These are phyloP conservation scores for Globodera ellingtonae DNA, from an alignment of 1,140 invertebrate species.

Conservation along the genomic window DNA sequence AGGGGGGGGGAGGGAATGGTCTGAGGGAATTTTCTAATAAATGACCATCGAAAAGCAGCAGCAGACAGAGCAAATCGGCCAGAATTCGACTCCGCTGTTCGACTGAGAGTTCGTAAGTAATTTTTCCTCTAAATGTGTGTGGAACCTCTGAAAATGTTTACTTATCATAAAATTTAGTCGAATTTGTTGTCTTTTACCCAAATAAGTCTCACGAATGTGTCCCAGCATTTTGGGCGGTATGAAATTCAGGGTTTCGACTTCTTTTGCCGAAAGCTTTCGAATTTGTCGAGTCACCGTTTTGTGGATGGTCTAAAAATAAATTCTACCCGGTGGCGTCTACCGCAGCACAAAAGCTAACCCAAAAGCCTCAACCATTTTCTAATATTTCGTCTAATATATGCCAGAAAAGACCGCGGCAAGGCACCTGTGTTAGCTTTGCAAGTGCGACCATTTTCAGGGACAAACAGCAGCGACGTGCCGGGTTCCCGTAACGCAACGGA, in stretches of 20 bases:
- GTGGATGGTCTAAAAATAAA: constrained; percentile 6
- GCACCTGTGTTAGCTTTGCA: constrained; percentile 9
- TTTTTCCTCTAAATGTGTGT: not conserved
- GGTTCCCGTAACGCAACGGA: constrained; percentile 26
- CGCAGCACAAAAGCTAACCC: not conserved
- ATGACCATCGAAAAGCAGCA: constrained; percentile 21
- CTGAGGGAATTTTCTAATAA: not conserved
- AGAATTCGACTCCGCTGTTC: constrained; percentile 10
- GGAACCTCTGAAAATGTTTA: not conserved
- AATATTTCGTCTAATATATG: not conserved
- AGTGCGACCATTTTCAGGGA: constrained; percentile 17
- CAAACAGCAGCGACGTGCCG: constrained; percentile 7
- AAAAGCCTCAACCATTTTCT: not conserved
- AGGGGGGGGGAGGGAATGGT: not conserved
- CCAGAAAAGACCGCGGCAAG: not conserved
- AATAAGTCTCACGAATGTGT: constrained; percentile 14
- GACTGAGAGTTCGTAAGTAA: not conserved
- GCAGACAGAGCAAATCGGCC: constrained; percentile 16
- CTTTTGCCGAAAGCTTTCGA: not conserved
- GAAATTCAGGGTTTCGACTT: not conserved
- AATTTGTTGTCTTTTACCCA: constrained; percentile 4
- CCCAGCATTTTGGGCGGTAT: constrained; percentile 5
- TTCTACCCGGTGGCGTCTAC: no score
- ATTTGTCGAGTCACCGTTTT: not conserved
- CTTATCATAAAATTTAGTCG: not conserved